phyloP scores from a whole-genome alignment of 2,797 vertebrate genomes.

The Discoglossus pictus region DNA sequence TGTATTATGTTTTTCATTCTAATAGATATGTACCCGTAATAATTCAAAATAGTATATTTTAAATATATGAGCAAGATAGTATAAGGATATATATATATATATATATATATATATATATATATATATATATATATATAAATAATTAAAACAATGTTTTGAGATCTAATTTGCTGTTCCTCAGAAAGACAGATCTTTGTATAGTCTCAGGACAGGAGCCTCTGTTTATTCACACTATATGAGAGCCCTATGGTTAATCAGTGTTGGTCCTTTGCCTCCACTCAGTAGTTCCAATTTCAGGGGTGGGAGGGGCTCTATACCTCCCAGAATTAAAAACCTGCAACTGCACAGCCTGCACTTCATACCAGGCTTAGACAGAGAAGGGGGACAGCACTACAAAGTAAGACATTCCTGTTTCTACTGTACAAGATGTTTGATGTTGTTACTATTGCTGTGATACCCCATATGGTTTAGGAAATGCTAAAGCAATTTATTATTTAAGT shows the following conservation, averaged over 20 bases:
- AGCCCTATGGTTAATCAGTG: conserved; percentile 29
- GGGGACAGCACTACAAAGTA: conserved; percentile 30
- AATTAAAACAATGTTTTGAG: not conserved
- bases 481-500: too few relatives aligned
- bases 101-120: too few relatives aligned
- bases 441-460: too few relatives aligned
- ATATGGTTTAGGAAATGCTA: too few relatives aligned
- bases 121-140: not conserved
- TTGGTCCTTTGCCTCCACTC: conserved; percentile 21
- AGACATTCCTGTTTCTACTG: not conserved
- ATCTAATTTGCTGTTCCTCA: not conserved
- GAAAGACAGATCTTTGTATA: not conserved
- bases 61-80: too few relatives aligned
- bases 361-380: conserved; percentile 29
- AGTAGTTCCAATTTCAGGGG: conserved; percentile 45
- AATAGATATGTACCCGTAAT: too few relatives aligned
- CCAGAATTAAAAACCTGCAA: conserved; percentile 51
- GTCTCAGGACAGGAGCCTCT: not conserved
- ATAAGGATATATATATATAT: too few relatives aligned
- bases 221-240: conserved; percentile 12
- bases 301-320: conserved; percentile 43
- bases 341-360: conserved; percentile 22
- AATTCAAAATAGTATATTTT: too few relatives aligned
- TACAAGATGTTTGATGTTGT: too few relatives aligned
- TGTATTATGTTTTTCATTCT: too few relatives aligned